A percentile compares a stretch with the other conserved stretches of the same genome.
Evolutionary conservation across 2,113 vertebrate genomes (phyloP).

Genomic region (Agelaius tricolor): DNA sequence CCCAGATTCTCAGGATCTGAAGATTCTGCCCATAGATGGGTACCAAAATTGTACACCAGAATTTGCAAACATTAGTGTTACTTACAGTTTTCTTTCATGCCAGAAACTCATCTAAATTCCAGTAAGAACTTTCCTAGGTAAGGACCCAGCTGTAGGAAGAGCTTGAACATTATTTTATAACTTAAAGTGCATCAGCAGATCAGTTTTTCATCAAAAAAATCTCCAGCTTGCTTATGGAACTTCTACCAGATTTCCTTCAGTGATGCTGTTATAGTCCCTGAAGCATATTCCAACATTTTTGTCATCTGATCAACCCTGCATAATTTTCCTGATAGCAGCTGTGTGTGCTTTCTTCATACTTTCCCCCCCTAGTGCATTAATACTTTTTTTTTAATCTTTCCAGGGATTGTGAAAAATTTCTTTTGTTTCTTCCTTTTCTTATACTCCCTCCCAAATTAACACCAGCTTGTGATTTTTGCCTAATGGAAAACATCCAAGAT

Average conservation of each 20-base stretch:
- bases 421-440: not conserved
- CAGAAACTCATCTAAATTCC: not conserved
- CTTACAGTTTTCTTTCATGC: not conserved
- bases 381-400: not conserved
- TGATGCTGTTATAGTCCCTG: not conserved
- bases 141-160: not conserved
- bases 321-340: constrained; percentile 38
- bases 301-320: constrained; percentile 3
- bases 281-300: not conserved
- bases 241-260: not conserved
- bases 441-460: not conserved
- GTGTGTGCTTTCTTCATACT: not conserved
- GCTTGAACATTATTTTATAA: not conserved
- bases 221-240: not conserved
- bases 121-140: not conserved
- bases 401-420: not conserved
- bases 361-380: not conserved
- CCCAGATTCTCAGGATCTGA: not conserved
- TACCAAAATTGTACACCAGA: not conserved
- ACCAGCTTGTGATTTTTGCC: not conserved
- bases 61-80: not conserved
- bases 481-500: not conserved
- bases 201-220: not conserved
- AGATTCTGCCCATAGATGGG: not conserved
- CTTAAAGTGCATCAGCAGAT: not conserved